Base-by-base conservation (phyloP, 2,888 invertebrate species). In the Tyria jacobaeae region DNA sequence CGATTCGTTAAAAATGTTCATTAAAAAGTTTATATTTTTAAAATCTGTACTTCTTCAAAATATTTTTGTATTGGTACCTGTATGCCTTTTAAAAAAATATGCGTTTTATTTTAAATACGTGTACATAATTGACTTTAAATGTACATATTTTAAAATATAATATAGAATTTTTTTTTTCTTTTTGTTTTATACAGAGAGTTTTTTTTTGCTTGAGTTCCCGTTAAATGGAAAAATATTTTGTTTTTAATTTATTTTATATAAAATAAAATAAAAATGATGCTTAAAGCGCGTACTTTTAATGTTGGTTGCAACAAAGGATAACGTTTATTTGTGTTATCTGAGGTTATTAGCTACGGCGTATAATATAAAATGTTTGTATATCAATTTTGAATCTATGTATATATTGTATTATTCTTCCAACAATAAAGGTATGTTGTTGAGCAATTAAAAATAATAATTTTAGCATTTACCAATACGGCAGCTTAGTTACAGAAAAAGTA, bases 391-490 rank as follows among this genome's bases (percentile, higher is more conserved):
- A 51, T 37, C 3, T 7, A 55, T 44, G 34, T 53, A 44, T 68
- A 56, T 64, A 59, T 56, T 41, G 54, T 39, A 25, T 55, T 21
- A 44, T 3, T 60, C 64, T 73, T 71, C 80, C 86, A 85, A 83
- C 86, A 89, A 79, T 82, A 77, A 90, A 89, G 83, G 91, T 91
- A 86, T 88, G 91, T 89, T 79, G 73, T 85, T 85, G 82, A 87
- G 88, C 84, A 72, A 71, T 67, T 82, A 89, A 88, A 80, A 71
- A 80, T 81, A 84, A 86, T 84, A 82, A 84, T 81, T 83, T 87
- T 92, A 92, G 91, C 94, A 94, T 94, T 94, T 94, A 94, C 94
- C 94, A 94, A 94, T 90, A 91, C 89, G 93, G 92, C 93, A 92
- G 93, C 92, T 90, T 92, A 88, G 86, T 82, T 81, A 65, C 81